phyloP scores from a whole-genome alignment of 2,888 invertebrate species.

The Dryobota labecula region DNA sequence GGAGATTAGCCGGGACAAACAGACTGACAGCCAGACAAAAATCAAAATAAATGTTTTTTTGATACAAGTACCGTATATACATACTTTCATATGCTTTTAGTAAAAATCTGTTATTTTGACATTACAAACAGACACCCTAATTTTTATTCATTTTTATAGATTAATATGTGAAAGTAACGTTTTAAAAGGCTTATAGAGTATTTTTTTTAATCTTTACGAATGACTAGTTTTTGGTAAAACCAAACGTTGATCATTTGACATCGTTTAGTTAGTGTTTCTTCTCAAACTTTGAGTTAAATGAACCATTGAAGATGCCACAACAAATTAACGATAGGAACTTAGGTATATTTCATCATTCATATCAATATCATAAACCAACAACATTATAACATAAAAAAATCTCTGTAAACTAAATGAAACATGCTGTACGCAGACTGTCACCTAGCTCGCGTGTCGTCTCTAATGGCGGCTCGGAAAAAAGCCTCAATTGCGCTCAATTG shows the following conservation, averaged over 20 bases:
- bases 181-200: neutral
- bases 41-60: too few relatives aligned
- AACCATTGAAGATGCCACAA: neutral
- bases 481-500: conserved; percentile 85
- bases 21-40: too few relatives aligned
- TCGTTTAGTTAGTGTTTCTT: neutral
- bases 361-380: neutral
- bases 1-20: too few relatives aligned
- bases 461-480: conserved; percentile 86
- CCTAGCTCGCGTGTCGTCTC: conserved; percentile 82
- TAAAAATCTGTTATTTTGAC: too few relatives aligned
- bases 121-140: too few relatives aligned
- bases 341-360: neutral
- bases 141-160: too few relatives aligned
- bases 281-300: neutral
- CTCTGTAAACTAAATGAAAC: conserved; percentile 33
- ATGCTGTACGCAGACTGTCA: conserved; percentile 74
- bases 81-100: too few relatives aligned
- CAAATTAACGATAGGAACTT: neutral
- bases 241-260: too few relatives aligned
- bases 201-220: neutral
- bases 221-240: neutral
- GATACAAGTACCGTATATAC: too few relatives aligned
- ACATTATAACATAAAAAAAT: neutral
- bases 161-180: neutral